Percentiles rank a stretch among this genome's conserved stretches.
phyloP scores from a whole-genome alignment of 1,140 invertebrate genomes.

The Bombus impatiens region DNA sequence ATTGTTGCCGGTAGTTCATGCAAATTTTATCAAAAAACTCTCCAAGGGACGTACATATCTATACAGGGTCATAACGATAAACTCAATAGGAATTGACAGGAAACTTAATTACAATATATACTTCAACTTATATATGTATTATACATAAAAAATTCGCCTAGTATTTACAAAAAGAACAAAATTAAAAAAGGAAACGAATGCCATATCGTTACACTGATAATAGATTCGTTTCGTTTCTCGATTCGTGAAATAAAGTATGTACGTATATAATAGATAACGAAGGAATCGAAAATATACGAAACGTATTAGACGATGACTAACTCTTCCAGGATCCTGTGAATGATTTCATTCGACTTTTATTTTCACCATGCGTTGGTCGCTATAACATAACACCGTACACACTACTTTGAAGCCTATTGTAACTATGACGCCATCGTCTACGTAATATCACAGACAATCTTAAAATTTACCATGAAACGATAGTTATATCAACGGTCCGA shows the following conservation, averaged over 20 bases:
- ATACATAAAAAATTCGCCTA: slow-evolving; percentile 2
- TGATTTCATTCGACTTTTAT: neutral
- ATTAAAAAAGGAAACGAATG: neutral
- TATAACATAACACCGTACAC: slow-evolving; percentile 13
- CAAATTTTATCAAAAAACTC: slow-evolving; percentile 46
- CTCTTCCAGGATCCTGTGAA: neutral
- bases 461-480: slow-evolving; percentile 49
- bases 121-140: neutral
- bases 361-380: neutral
- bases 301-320: neutral
- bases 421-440: slow-evolving; percentile 54
- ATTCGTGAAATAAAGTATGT: neutral
- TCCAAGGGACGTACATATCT: neutral
- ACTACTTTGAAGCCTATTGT: slow-evolving; percentile 42
- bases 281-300: neutral
- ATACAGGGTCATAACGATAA: slow-evolving; percentile 19
- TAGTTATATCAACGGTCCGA: slow-evolving; percentile 21
- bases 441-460: slow-evolving; percentile 67
- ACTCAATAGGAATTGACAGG: slow-evolving; percentile 41
- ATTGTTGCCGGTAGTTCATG: slow-evolving; percentile 34
- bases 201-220: neutral
- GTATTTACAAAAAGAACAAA: slow-evolving; percentile 25
- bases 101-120: neutral
- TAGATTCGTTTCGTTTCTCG: neutral
- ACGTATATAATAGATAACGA: neutral